phyloP scores from a whole-genome alignment of 2,888 invertebrate genomes.

The Cartodere bifasciata region DNA sequence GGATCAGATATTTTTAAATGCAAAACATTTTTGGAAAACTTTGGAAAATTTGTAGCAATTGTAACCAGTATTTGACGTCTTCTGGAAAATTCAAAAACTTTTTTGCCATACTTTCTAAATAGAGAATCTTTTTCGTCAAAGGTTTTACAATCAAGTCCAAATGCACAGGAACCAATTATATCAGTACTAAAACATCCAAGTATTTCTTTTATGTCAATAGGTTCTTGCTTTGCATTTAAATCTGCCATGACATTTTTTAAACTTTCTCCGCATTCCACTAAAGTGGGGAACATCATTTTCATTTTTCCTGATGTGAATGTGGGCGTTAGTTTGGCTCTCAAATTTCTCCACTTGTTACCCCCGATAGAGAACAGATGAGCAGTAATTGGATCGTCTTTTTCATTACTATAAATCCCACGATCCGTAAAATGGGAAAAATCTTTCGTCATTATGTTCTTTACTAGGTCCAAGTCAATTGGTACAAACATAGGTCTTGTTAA shows the following conservation, averaged over 20 bases:
- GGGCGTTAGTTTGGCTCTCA: constrained; percentile 37
- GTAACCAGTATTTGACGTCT: constrained; percentile 6
- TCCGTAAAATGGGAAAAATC: constrained; percentile 49
- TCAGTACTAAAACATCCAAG: constrained; percentile 44
- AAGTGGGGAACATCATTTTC: constrained; percentile 46
- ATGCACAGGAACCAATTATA: constrained; percentile 44
- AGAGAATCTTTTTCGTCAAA: constrained; percentile 37
- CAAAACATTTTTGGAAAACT: constrained; percentile 12
- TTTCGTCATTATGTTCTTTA: constrained; percentile 38
- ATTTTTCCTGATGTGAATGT: constrained; percentile 51
- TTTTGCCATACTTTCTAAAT: constrained; percentile 26
- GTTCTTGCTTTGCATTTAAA: constrained; percentile 28
- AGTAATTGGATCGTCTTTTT: constrained; percentile 43
- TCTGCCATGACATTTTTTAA: constrained; percentile 36
- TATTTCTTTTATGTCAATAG: constrained; percentile 30
- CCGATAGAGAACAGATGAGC: constrained; percentile 32
- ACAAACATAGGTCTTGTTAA: constrained; percentile 14
- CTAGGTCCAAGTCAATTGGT: constrained; percentile 19
- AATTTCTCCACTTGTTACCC: constrained; percentile 15
- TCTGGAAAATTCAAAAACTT: constrained; percentile 8
- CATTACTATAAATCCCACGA: constrained; percentile 44
- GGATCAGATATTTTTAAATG: constrained; percentile 14
- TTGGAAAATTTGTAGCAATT: constrained; percentile 12
- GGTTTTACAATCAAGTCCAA: constrained; percentile 44
- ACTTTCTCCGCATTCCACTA: constrained; percentile 41